Conservation (phyloP, 2,113 vertebrate species). For the Acrocephalus arundinaceus region DNA sequence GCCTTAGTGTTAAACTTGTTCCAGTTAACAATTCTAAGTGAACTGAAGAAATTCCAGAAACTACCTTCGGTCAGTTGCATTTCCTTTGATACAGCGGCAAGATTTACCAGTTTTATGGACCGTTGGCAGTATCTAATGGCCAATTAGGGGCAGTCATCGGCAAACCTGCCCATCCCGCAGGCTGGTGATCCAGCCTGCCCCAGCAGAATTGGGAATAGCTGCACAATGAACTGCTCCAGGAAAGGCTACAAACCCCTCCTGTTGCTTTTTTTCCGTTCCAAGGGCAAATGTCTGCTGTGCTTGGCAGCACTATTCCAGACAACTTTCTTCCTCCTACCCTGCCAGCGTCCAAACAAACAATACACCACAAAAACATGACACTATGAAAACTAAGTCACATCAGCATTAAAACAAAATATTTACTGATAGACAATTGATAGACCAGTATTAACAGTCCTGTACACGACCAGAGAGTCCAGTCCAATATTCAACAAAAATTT, state of each 20-base stretch:
- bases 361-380: background rate
- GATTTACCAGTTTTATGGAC: background rate
- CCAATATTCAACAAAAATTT: background rate
- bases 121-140: background rate
- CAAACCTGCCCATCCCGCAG: background rate
- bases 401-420: background rate
- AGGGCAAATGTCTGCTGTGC: background rate
- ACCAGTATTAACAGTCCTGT: background rate
- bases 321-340: background rate
- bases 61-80: accelerated
- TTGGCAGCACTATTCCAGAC: background rate
- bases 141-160: too few relatives aligned
- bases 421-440: background rate
- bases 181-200: background rate
- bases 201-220: background rate
- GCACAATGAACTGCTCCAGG: too few relatives aligned
- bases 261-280: background rate
- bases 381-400: background rate
- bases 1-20: background rate
- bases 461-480: background rate
- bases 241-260: background rate
- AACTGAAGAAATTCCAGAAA: background rate
- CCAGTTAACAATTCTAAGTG: background rate
- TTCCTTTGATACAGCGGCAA: accelerated
- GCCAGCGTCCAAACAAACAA: background rate